Evolutionary conservation across 2,113 vertebrate genomes (phyloP).

Genomic region (Lophotis ruficrista): DNA sequence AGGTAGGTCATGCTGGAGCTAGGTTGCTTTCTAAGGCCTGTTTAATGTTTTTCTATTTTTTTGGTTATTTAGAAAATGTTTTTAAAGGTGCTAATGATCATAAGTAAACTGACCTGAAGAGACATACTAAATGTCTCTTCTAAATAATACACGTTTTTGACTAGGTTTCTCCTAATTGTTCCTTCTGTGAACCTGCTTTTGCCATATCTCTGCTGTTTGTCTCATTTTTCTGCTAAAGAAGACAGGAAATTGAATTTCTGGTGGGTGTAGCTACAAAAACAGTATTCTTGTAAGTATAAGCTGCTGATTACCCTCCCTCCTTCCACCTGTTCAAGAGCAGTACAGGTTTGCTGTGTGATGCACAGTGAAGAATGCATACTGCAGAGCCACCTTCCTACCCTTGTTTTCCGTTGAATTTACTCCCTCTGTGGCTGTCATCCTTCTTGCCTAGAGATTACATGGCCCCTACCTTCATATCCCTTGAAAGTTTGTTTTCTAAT

Average conservation of each 20-base stretch:
- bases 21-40: not conserved
- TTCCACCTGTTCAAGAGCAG: not conserved
- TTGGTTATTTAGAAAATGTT: not conserved
- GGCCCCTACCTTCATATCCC: accelerated
- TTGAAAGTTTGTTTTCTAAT: not conserved
- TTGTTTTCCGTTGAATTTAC: not conserved
- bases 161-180: not conserved
- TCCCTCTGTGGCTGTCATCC: not conserved
- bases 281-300: not conserved
- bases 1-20: not conserved
- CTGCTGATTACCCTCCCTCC: not conserved
- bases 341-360: not conserved
- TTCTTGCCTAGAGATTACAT: not conserved
- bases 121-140: not conserved
- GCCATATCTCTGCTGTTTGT: not conserved
- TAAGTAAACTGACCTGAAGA: not conserved
- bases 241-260: not conserved
- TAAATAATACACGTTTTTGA: not conserved
- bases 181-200: not conserved
- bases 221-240: not conserved
- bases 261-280: not conserved
- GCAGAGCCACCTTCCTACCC: not conserved
- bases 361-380: not conserved
- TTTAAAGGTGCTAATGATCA: not conserved
- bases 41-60: not conserved